Percentiles rank a stretch among this genome's conserved stretches.
phyloP scores from a whole-genome alignment of 2,888 invertebrate genomes.

The Drosophila glabriapex region DNA sequence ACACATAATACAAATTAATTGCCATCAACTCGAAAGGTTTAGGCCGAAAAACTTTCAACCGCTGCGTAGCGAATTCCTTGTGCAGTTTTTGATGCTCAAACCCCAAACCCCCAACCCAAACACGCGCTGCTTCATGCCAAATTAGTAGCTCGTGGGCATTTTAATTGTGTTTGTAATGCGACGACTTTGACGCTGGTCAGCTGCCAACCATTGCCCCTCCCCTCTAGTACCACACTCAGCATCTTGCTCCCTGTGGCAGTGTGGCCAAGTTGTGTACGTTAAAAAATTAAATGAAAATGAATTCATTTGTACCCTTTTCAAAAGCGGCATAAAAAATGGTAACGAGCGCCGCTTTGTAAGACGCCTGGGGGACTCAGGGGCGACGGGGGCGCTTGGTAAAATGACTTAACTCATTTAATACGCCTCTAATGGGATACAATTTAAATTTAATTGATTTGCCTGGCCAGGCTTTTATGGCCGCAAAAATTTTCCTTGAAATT shows the following conservation, averaged over 20 bases:
- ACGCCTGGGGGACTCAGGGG: neutral
- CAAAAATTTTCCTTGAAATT: conserved; percentile 67
- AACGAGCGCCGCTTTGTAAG: conserved; percentile 65
- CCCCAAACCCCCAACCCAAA: neutral
- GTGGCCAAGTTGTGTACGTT: conserved; percentile 60
- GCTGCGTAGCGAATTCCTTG: conserved; percentile 32
- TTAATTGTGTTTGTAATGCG: conserved; percentile 76
- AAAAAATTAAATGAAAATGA: conserved; percentile 78
- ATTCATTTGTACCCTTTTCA: conserved; percentile 79
- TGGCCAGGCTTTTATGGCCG: conserved; percentile 67
- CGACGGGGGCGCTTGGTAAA: conserved; percentile 25
- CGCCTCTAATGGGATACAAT: conserved; percentile 79
- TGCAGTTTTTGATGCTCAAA: conserved; percentile 19
- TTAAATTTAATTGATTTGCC: conserved; percentile 81
- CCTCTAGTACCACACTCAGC: neutral
- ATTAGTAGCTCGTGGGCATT: conserved; percentile 81
- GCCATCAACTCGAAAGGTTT: conserved; percentile 67
- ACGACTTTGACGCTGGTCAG: conserved; percentile 55
- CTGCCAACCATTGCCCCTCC: neutral
- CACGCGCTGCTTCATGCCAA: conserved; percentile 62
- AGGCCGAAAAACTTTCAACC: conserved; percentile 49
- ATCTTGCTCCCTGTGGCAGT: conserved; percentile 4
- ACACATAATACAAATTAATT: conserved; percentile 76
- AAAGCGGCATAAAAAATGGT: conserved; percentile 67
- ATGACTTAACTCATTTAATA: conserved; percentile 80